Evolutionary conservation across 2,888 invertebrate genomes (phyloP), one percentile per base, ranked within the genome.

Genomic region (Sinodicranocentrus sp.): DNA sequence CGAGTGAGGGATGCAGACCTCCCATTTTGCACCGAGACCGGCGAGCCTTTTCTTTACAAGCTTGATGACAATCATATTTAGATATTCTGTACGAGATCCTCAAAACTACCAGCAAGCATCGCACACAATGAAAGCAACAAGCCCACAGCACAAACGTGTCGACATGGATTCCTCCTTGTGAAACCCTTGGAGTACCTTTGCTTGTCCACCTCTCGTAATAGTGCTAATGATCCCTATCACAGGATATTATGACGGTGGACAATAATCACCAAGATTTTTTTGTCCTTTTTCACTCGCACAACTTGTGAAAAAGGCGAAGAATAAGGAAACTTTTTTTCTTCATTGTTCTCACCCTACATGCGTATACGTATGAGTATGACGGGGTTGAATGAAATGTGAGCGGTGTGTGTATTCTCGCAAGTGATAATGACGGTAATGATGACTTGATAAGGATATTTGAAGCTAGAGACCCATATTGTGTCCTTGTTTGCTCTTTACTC

Each of bases 11-110:
- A n/a, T 33, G 33, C 33, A 33, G 87, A 87, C 87, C 87, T 87
- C 88, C 88, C 88, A 88, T 88, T 88, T 86, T 85, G 88, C 85
- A 85, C 83, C 76, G 77, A 71, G 79, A 65, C 63, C 72, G 72
- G 59, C 23, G 59, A 72, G 43, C 72, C 19, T 52, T 10, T 33
- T 10, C 10, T 10, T 10, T 71, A 54, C n/a, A 28, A 44, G 48
- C 71, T 71, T 54, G 33, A 54, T 71, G 72, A 72, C 59, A 39
- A 39, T 72, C 39, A 70, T 43, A 15, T 67, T 44, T 25, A 39
- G 6, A 33, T 33, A n/a, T n/a, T n/a, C n/a, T n/a, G n/a, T 10
- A 33, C 33, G 10, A 33, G 33, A 33, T 33, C 71, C 59, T 79
- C 79, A 44, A 6, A 52, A 68, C 26, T 19, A 77, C 15, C 26